Conservation (phyloP, 2,888 invertebrate species). For the Dromius quadrimaculatus region DNA sequence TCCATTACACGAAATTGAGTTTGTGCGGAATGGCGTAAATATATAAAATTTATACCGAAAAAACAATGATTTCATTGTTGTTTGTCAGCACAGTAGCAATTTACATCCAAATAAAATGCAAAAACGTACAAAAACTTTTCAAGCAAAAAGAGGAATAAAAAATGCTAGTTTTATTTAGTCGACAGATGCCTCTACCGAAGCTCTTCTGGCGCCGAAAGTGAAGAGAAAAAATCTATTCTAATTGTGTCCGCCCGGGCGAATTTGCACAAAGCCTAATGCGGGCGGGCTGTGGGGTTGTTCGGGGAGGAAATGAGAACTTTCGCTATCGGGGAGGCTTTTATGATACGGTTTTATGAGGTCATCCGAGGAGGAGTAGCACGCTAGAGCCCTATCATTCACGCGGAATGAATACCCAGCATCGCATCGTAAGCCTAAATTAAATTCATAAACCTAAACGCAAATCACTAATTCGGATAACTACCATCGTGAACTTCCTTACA, state of each 20-base stretch:
- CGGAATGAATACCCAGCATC: not conserved
- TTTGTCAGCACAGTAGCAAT: slow-evolving; percentile 40
- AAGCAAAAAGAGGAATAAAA: slow-evolving; percentile 15
- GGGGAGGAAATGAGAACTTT: not conserved
- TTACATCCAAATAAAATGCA: slow-evolving; percentile 37
- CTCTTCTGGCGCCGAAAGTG: slow-evolving; percentile 15
- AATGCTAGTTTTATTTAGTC: slow-evolving; percentile 32
- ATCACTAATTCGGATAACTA: not conserved
- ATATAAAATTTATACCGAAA: slow-evolving; percentile 31
- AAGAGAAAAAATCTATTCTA: slow-evolving; percentile 27
- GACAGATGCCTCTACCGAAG: slow-evolving; percentile 17
- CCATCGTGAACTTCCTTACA: too few relatives aligned
- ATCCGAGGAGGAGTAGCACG: not conserved
- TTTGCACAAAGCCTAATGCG: not conserved
- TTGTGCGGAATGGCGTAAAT: slow-evolving; percentile 16
- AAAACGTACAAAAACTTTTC: slow-evolving; percentile 21
- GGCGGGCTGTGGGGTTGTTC: not conserved
- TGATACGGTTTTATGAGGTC: slow-evolving; percentile 33
- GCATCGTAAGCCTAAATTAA: slow-evolving; percentile 6
- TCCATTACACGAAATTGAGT: slow-evolving; percentile 16
- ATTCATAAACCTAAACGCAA: slow-evolving; percentile 2
- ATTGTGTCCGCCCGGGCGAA: slow-evolving; percentile 13
- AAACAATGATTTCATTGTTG: slow-evolving; percentile 43
- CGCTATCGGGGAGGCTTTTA: not conserved
- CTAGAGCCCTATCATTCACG: slow-evolving; percentile 8